These are phyloP conservation scores for Tyrophagus putrescentiae DNA, from an alignment of 1,140 invertebrate genomes.

Conservation along the genomic window DNA sequence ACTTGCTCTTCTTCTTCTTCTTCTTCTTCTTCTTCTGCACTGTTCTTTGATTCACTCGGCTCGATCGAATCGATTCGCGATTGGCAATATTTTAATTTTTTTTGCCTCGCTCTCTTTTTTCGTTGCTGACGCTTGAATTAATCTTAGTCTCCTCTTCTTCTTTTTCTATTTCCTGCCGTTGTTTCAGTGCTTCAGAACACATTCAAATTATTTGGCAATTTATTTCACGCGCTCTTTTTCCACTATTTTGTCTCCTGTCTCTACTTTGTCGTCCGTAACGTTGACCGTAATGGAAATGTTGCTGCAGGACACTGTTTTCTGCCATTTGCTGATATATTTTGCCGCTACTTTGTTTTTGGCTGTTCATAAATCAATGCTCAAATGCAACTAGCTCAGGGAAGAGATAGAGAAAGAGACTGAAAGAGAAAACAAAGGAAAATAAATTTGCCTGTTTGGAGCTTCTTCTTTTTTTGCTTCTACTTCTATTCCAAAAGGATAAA, in stretches of 20 bases:
- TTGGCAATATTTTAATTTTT: neutral
- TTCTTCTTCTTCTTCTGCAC: no score
- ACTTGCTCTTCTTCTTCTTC: no score
- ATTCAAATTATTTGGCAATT: constrained; percentile 15
- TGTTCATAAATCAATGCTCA: constrained; percentile 11
- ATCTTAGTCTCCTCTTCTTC: constrained; percentile 1
- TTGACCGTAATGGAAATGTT: neutral
- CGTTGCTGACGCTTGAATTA: neutral
- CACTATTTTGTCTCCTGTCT: no score
- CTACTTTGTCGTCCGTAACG: neutral
- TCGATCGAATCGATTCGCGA: constrained; percentile 4
- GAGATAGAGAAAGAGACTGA: neutral
- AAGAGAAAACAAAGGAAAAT: neutral
- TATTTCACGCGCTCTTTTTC: constrained; percentile 5
- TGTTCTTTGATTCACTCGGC: no score
- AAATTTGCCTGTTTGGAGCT: no score
- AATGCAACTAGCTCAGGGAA: no score
- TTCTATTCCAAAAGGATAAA: no score
- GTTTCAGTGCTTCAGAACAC: no score
- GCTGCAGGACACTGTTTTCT: neutral
- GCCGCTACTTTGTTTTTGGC: no score
- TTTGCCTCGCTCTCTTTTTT: neutral
- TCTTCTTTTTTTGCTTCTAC: no score
- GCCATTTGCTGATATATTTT: no score
- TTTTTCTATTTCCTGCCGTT: no score